phyloP scores from a whole-genome alignment of 2,113 vertebrate species.

The Larimichthys crocea region DNA sequence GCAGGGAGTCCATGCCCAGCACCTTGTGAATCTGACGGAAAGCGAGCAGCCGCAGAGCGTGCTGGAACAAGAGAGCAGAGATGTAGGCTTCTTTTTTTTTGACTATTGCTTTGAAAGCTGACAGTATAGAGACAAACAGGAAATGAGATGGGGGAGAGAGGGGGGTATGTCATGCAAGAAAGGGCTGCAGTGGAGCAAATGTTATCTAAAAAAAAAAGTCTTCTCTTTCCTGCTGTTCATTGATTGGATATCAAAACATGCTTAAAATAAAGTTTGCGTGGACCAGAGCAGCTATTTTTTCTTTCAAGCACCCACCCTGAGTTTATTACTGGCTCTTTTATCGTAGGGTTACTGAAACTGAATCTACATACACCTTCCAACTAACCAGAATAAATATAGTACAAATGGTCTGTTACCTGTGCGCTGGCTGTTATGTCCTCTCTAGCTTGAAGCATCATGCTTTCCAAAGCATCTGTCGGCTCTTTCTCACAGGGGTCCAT shows the following conservation, averaged over 20 bases:
- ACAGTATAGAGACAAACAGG: background rate
- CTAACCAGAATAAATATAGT: background rate
- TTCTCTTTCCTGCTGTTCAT: background rate
- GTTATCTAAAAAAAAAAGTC: background rate
- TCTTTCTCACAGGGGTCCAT: constrained; percentile 88
- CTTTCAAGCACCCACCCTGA: background rate
- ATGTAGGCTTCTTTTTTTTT: background rate
- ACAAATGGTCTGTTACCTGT: constrained; percentile 71
- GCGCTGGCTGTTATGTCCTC: constrained; percentile 86
- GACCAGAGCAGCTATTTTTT: background rate
- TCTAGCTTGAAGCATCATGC: constrained; percentile 80
- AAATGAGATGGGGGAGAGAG: background rate
- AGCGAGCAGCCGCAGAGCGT: constrained; percentile 82
- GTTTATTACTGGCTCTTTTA: too few species aligned
- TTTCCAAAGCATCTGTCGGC: constrained; percentile 78
- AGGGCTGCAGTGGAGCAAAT: background rate
- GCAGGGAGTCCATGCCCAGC: constrained; percentile 83
- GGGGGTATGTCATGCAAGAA: background rate
- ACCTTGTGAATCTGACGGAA: constrained; percentile 86
- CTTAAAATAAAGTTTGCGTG: background rate
- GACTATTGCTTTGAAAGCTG: background rate
- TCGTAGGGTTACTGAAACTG: too few species aligned
- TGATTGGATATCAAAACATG: background rate
- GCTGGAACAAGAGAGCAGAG: constrained; percentile 66
- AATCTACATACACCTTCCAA: background rate